Conservation (phyloP, 2,888 invertebrate species). For the Hirtodrosophila cameraria region DNA sequence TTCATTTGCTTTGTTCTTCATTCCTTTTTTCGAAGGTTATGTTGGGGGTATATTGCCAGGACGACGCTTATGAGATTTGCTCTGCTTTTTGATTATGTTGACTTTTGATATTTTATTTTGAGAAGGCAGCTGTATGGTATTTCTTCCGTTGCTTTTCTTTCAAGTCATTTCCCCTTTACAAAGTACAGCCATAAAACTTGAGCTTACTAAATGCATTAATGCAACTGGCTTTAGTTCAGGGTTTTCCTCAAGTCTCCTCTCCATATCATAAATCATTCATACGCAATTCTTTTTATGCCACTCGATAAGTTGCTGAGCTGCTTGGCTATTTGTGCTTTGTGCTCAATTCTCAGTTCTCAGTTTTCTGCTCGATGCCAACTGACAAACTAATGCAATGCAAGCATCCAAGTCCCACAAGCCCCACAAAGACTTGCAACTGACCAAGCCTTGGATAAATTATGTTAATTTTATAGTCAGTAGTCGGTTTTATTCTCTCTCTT, state of each 20-base stretch:
- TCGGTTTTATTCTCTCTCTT: slow-evolving; percentile 25
- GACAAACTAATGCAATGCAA: slow-evolving; percentile 42
- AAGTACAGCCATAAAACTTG: slow-evolving; percentile 19
- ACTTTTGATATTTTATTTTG: neutral
- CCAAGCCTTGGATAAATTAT: slow-evolving; percentile 68
- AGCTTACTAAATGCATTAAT: slow-evolving; percentile 53
- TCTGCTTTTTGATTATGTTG: slow-evolving; percentile 17
- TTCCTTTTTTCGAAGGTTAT: slow-evolving; percentile 19
- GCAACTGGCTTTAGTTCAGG: slow-evolving; percentile 17
- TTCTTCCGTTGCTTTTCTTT: neutral
- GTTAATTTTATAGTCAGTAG: slow-evolving; percentile 62
- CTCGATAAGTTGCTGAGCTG: slow-evolving; percentile 55
- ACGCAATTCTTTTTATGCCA: slow-evolving; percentile 58
- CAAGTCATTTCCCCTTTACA: slow-evolving; percentile 21
- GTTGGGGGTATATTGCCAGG: slow-evolving; percentile 8
- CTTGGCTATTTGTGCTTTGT: slow-evolving; percentile 21
- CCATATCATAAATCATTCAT: slow-evolving; percentile 73
- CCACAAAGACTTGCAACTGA: slow-evolving; percentile 23
- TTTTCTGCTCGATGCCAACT: slow-evolving; percentile 22
- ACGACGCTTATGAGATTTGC: slow-evolving; percentile 23
- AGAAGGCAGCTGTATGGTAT: neutral
- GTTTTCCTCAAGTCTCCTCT: neutral
- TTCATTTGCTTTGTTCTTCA: slow-evolving; percentile 27
- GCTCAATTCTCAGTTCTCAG: slow-evolving; percentile 6
- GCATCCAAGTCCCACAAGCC: slow-evolving; percentile 38